Percentiles rank a stretch among this genome's conserved stretches.
Evolutionary conservation across 2,113 vertebrate genomes (phyloP).

Genomic region (Halichoeres trimaculatus): DNA sequence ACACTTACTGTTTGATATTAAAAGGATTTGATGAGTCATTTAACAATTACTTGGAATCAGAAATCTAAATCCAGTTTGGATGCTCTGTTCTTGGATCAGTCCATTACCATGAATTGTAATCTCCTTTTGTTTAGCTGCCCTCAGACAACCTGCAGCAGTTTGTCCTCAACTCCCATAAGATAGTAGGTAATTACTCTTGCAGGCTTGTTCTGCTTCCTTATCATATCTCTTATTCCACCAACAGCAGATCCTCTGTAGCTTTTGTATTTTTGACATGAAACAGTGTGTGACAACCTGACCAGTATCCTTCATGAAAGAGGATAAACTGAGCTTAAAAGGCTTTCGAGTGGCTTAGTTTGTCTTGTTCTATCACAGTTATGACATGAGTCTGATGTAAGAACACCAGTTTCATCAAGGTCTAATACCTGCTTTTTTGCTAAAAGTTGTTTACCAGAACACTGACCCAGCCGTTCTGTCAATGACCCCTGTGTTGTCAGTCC

Average conservation of each 20-base stretch:
- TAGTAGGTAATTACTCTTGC: background rate
- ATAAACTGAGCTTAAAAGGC: constrained; percentile 14
- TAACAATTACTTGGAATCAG: background rate
- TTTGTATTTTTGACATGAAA: background rate
- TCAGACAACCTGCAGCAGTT: background rate
- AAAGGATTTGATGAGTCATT: background rate
- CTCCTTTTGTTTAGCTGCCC: constrained; percentile 18
- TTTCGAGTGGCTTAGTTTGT: background rate
- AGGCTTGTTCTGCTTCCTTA: background rate
- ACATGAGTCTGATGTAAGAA: background rate
- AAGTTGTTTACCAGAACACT: background rate
- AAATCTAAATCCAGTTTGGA: background rate
- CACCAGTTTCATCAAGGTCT: too few relatives aligned
- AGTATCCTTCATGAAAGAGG: background rate
- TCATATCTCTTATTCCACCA: background rate
- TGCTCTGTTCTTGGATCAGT: constrained; percentile 1
- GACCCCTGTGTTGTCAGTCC: constrained; percentile 20
- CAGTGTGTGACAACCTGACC: background rate
- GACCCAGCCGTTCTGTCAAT: background rate
- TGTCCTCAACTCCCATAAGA: constrained; percentile 6
- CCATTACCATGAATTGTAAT: constrained; percentile 23
- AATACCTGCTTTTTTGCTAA: too few relatives aligned
- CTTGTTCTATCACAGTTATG: background rate
- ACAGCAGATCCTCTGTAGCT: background rate
- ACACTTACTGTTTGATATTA: background rate